Conservation (phyloP, 2,797 vertebrate species). For the Paramormyrops hopkinsi region DNA sequence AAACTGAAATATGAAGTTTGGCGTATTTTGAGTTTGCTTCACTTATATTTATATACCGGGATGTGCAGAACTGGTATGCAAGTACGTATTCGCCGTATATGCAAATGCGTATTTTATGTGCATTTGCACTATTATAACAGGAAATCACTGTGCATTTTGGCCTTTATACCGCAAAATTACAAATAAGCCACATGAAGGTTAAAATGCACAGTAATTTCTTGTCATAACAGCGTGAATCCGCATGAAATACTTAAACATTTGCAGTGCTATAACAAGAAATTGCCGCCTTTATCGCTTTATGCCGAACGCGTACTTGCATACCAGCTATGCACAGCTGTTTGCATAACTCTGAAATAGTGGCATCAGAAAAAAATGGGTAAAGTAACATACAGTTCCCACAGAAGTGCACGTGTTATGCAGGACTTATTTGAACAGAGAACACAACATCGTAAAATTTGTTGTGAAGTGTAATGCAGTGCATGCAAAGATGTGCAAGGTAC, state of each 20-base stretch:
- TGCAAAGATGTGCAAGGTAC: not conserved
- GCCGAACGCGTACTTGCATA: no score
- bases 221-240: no score
- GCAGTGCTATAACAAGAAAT: no score
- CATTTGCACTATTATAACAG: no score
- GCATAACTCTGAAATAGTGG: not conserved
- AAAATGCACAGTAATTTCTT: no score
- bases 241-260: no score
- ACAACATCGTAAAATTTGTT: not conserved
- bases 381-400: not conserved
- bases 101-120: no score
- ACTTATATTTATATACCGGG: not conserved
- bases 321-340: no score
- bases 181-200: no score
- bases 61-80: not conserved
- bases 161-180: no score
- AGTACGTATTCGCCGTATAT: not conserved
- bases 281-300: no score
- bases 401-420: not conserved
- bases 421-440: not conserved
- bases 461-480: not conserved
- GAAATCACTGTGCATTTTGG: no score
- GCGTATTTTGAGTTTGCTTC: not conserved
- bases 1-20: not conserved
- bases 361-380: not conserved